Conservation (phyloP, 2,113 vertebrate genomes). For the Ciconia boyciana region DNA sequence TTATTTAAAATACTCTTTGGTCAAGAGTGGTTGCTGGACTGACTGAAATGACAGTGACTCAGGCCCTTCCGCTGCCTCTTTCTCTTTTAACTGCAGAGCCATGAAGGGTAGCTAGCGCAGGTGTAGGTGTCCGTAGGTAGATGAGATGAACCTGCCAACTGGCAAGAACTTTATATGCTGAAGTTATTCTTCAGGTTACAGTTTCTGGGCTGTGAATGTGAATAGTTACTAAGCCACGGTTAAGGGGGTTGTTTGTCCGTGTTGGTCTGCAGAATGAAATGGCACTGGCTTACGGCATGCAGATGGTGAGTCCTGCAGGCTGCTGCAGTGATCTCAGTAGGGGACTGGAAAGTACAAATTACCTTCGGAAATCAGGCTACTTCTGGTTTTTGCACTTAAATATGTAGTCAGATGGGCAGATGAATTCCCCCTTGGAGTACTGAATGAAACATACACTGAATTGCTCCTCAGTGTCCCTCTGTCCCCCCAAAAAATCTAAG, state of each 20-base stretch:
- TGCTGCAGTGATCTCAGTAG: not conserved
- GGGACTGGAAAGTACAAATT: constrained; percentile 16
- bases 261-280: not conserved
- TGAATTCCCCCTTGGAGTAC: not conserved
- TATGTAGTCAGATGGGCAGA: not conserved
- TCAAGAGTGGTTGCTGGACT: not conserved
- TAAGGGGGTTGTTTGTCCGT: not conserved
- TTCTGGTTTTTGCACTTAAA: not conserved
- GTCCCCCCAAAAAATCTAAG: not conserved
- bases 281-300: not conserved
- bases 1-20: not conserved
- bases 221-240: not conserved
- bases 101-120: not conserved
- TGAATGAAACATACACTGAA: not conserved
- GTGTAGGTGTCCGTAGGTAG: not conserved
- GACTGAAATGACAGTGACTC: not conserved
- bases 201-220: not conserved
- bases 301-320: not conserved
- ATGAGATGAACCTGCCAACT: not conserved
- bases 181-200: not conserved
- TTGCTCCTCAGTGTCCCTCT: fast-evolving
- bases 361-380: not conserved
- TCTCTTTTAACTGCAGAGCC: not conserved
- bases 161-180: not conserved
- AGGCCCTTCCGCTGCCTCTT: not conserved